Evolutionary conservation across 1,140 invertebrate species (phyloP), one percentile per base, ranked within the genome.

Genomic region (Drosophila sproati): DNA sequence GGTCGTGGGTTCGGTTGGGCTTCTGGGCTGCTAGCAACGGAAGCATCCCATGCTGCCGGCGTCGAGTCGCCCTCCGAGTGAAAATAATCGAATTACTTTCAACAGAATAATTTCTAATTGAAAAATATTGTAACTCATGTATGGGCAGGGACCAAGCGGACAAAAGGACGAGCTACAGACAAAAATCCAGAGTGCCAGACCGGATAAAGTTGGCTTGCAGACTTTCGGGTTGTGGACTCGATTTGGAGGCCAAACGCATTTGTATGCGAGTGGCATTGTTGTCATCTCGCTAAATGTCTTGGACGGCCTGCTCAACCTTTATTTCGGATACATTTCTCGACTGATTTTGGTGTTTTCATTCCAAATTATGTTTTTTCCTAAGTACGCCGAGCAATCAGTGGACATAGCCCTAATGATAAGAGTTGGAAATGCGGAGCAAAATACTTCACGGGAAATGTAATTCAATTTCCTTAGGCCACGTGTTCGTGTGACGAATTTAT

Each of bases 51-150:
- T 74, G 74, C 77, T 63, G 55, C 56, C 54, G 77, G 64, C 76
- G 59, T 68, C 72, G 64, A 51, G 43, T 81, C 76, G 88, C 77
- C 62, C 71, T 78, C 86, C 80, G 83, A 91, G 81, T 91, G 91
- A 88, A 92, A 91, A 88, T 92, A 92, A 92, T 92, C 91, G 91
- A 92, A 92, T 92, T 92, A 92, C 79, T 92, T 92, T 91, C 91
- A 92, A 80, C 82, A 92, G 91, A 92, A 85, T 91, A 92, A 92
- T 88, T 92, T 92, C 91, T 92, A 92, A 92, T 92, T 92, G 91
- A 92, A 92, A 92, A 92, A 92, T 92, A 92, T 92, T 92, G 91
- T 92, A 85, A 81, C 86, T 80, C 69, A 85, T 85, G 86, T 79
- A 68, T 63, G 74, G 54, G 57, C 45, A 31, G 10, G 71, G 32